Evolutionary conservation across 2,113 vertebrate species (phyloP).

Genomic region (Erinaceus europaeus): DNA sequence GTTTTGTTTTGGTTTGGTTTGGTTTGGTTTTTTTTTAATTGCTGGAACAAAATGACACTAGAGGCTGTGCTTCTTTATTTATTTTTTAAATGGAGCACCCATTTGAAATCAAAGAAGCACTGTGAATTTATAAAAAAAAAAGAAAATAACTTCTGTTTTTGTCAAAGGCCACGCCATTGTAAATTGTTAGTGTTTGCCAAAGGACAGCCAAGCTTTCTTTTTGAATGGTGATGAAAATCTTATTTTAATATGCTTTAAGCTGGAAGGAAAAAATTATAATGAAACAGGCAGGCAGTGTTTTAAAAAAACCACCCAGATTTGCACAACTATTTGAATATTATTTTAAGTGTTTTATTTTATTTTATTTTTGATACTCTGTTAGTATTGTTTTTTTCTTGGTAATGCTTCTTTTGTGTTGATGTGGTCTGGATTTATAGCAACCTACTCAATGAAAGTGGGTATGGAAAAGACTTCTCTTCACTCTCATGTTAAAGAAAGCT

Average conservation of each 20-base stretch:
- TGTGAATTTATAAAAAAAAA: slow-evolving; percentile 98
- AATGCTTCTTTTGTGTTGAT: slow-evolving; percentile 60
- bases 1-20: too few species aligned
- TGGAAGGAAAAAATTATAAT: slow-evolving; percentile 65
- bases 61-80: slow-evolving; percentile 83
- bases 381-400: slow-evolving; percentile 51
- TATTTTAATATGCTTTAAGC: slow-evolving; percentile 93
- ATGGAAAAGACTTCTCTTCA: slow-evolving; percentile 66
- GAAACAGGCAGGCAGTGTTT: slow-evolving; percentile 79
- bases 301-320: slow-evolving; percentile 83
- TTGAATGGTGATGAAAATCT: slow-evolving; percentile 88
- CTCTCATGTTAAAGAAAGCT: slow-evolving; percentile 53
- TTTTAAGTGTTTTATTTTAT: slow-evolving; percentile 76
- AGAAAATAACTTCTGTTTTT: slow-evolving; percentile 83
- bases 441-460: slow-evolving; percentile 53
- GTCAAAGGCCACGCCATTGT: slow-evolving; percentile 88
- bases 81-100: slow-evolving; percentile 86
- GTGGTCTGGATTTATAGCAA: slow-evolving; percentile 57
- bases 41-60: slow-evolving; percentile 83
- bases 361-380: slow-evolving; percentile 74
- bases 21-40: slow-evolving; percentile 90
- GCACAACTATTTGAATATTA: slow-evolving; percentile 83
- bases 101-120: slow-evolving; percentile 89
- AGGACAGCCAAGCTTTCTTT: slow-evolving; percentile 92
- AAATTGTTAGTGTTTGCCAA: slow-evolving; percentile 89